Percentiles rank a stretch among this genome's conserved stretches.
Conservation (phyloP, 2,113 vertebrate genomes). For the Solenodon paradoxus region DNA sequence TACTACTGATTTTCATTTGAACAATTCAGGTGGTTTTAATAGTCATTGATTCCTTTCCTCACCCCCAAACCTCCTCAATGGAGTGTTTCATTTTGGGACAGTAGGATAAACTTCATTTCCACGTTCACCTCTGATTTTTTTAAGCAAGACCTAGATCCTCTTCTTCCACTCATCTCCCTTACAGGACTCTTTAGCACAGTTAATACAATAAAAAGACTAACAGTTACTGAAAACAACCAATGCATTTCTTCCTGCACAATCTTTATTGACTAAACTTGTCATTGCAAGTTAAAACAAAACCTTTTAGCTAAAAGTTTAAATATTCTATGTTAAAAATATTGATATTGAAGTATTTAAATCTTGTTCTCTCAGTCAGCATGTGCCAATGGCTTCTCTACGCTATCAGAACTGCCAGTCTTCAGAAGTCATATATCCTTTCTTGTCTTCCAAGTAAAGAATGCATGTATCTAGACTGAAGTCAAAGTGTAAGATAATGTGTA, state of each 20-base stretch:
- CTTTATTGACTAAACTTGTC: constrained; percentile 90
- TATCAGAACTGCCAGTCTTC: not conserved
- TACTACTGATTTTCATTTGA: constrained; percentile 91
- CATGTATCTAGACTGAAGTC: not conserved
- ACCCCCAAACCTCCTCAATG: too few relatives aligned
- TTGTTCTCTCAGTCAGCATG: not conserved
- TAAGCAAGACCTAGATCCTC: not conserved
- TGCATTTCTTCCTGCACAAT: constrained; percentile 91
- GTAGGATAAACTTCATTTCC: not conserved
- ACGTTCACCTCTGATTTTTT: not conserved
- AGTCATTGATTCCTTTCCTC: constrained; percentile 88
- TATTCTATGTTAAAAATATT: not conserved
- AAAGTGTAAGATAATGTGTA: not conserved
- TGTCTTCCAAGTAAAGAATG: not conserved
- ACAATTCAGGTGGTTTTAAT: constrained; percentile 86
- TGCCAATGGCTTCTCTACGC: not conserved
- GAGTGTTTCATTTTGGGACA: not conserved
- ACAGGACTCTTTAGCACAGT: constrained; percentile 90
- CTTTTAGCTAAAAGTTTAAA: constrained; percentile 61
- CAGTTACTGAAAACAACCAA: constrained; percentile 83
- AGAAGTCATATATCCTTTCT: rapidly evolving
- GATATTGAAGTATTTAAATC: not conserved
- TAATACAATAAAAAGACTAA: constrained; percentile 88
- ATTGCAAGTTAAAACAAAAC: constrained; percentile 91
- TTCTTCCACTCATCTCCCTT: not conserved